Percentiles rank a stretch among this genome's conserved stretches.
phyloP scores from a whole-genome alignment of 2,888 invertebrate genomes.

The Taenaris catops region DNA sequence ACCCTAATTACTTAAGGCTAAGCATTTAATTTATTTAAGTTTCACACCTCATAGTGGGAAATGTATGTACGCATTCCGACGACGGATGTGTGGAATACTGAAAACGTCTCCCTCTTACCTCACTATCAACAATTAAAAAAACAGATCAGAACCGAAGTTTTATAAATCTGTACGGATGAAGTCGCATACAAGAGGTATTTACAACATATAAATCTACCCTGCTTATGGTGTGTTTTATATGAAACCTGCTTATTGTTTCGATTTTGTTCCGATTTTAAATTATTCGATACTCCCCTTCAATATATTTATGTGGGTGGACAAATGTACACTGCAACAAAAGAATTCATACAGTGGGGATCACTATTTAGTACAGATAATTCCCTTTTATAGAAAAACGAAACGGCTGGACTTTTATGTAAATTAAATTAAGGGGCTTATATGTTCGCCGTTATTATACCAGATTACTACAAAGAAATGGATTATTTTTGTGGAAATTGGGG shows the following conservation, averaged over 20 bases:
- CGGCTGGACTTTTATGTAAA: conserved; percentile 70
- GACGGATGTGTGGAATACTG: too few relatives aligned
- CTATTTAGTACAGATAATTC: conserved; percentile 67
- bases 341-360: conserved; percentile 57
- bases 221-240: too few relatives aligned
- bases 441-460: conserved; percentile 39
- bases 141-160: too few relatives aligned
- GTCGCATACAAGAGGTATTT: neutral
- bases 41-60: too few relatives aligned
- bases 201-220: neutral
- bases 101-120: too few relatives aligned
- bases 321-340: conserved; percentile 36
- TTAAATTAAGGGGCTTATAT: conserved; percentile 59
- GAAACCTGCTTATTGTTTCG: conserved; percentile 6
- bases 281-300: conserved; percentile 21
- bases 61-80: too few relatives aligned
- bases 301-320: conserved; percentile 28
- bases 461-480: conserved; percentile 45
- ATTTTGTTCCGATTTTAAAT: conserved; percentile 12
- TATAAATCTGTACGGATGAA: too few relatives aligned
- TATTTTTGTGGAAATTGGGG: conserved; percentile 37
- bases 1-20: too few relatives aligned
- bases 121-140: too few relatives aligned
- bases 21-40: too few relatives aligned
- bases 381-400: conserved; percentile 71